Evolutionary conservation across 2,113 vertebrate genomes (phyloP).

Genomic region (Ploceus nigricollis): DNA sequence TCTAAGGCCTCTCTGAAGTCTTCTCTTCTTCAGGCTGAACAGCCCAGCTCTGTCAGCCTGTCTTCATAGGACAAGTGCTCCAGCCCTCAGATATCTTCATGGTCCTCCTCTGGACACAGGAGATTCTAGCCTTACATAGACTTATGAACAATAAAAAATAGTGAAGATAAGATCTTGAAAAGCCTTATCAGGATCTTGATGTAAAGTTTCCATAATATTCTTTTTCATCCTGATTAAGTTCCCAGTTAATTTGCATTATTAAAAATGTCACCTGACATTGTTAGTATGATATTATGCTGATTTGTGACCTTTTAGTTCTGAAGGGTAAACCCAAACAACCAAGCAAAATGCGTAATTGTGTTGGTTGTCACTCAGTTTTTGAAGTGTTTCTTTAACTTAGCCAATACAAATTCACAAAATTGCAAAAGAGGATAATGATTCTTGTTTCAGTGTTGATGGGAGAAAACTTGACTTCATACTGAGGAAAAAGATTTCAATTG

Average conservation of each 20-base stretch:
- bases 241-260: neutral
- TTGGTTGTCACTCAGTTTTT: neutral
- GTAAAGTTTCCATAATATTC: neutral
- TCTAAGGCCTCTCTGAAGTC: neutral
- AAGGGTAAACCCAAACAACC: neutral
- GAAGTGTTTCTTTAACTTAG: neutral
- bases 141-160: neutral
- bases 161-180: neutral
- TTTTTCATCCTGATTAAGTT: neutral
- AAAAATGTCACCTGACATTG: neutral
- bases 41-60: neutral
- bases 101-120: neutral
- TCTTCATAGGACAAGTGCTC: neutral
- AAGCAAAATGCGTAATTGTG: neutral
- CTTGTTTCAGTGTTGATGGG: neutral
- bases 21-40: neutral
- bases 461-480: neutral
- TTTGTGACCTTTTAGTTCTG: neutral
- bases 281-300: neutral
- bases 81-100: neutral
- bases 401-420: neutral
- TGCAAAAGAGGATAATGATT: neutral
- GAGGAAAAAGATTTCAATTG: neutral
- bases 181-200: fast-evolving
- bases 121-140: neutral